These are phyloP conservation scores for Tyria jacobaeae DNA, from an alignment of 2,888 invertebrate species.

Conservation along the genomic window DNA sequence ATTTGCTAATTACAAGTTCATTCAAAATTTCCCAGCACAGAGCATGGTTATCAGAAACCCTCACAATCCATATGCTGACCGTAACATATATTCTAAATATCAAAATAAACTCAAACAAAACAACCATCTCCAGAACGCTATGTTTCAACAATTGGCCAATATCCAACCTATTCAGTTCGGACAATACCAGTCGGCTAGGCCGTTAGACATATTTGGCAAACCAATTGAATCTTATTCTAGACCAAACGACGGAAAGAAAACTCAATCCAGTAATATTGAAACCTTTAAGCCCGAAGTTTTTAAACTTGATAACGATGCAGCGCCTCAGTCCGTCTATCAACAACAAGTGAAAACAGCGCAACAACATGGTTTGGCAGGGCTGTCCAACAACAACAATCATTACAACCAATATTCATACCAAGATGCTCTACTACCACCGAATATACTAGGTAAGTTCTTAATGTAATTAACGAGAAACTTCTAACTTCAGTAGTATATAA, in stretches of 20 bases:
- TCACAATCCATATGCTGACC: constrained; percentile 72
- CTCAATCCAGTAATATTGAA: constrained; percentile 59
- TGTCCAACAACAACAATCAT: constrained; percentile 62
- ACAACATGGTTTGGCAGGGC: constrained; percentile 64
- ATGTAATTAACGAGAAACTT: neutral
- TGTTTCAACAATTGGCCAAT: constrained; percentile 73
- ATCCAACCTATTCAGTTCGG: constrained; percentile 76
- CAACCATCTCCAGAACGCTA: constrained; percentile 61
- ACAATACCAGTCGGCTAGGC: constrained; percentile 71
- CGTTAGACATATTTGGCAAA: constrained; percentile 70
- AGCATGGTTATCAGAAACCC: constrained; percentile 75
- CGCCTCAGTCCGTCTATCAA: constrained; percentile 71
- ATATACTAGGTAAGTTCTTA: constrained; percentile 78
- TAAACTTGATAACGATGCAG: constrained; percentile 74
- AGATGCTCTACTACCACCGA: constrained; percentile 72
- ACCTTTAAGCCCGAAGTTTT: constrained; percentile 78
- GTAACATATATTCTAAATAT: constrained; percentile 73
- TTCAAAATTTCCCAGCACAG: constrained; percentile 77
- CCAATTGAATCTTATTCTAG: constrained; percentile 70
- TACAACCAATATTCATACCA: constrained; percentile 74
- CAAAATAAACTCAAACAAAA: constrained; percentile 72
- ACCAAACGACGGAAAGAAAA: constrained; percentile 64
- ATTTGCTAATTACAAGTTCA: constrained; percentile 72
- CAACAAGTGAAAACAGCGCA: constrained; percentile 81
- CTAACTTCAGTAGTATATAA: no score